Evolutionary conservation across 1,140 invertebrate genomes (phyloP), one percentile per base, ranked within the genome.

Genomic region (Scaptomyza graminum): DNA sequence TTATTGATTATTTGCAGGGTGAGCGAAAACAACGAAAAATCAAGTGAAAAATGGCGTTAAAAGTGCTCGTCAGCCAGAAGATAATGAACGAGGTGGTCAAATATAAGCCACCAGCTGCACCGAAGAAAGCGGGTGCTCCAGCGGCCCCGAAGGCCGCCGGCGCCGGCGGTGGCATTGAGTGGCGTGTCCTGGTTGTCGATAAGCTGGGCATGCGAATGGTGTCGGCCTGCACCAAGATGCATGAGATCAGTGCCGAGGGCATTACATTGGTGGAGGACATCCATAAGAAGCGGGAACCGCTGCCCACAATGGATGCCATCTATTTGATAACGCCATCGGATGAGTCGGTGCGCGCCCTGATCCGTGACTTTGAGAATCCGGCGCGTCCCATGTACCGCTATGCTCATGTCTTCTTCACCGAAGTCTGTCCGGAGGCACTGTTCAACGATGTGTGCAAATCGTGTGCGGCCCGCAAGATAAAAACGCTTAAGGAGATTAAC

Each of bases 401-500:
- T 72, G 98, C 98, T 16, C 99, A 99, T 93, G 97, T 99, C 1
- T 99, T 98, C 93, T 99, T 99, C 88, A 99, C 99, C 54, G 99
- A 99, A 97, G 96, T 97, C 68, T 97, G 96, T 92, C 96, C 96
- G 74, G 96, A 97, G 94, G 96, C 97, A 93, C 93, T 97, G 90
- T 97, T 97, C 94, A 99, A 98, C 94, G 97, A 98, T 93, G 93
- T 99, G 90, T 99, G 97, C 94, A 99, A 99, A 93, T 99, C 98
- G 88, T 95, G 96, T 74, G 95, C 95, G 88, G 97, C 97, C 91
- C 97, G 96, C 94, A 98, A 97, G 94, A 98, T 99, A 92, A 99
- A 99, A 95, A 99, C 98, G 57, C 94, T 99, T 90, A 99, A 99
- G 94, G 99, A 99, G 94, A 99, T 99, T 93, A 99, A 99, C 95